phyloP scores from a whole-genome alignment of 2,888 invertebrate genomes.

The Lissonota sp. region DNA sequence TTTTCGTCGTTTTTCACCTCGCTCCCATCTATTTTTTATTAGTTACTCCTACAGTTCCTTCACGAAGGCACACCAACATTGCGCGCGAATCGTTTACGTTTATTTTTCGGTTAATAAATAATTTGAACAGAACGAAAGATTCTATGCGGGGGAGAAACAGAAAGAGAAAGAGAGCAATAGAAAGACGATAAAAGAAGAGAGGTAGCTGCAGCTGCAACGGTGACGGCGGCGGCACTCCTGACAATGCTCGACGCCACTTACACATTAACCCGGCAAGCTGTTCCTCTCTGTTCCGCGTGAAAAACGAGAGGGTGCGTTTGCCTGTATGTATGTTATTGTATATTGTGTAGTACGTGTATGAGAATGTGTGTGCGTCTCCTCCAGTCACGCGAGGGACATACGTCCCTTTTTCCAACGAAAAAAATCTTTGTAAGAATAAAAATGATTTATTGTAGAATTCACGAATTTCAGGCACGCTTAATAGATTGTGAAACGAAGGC shows the following conservation, averaged over 20 bases:
- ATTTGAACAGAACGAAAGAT: conserved; percentile 9
- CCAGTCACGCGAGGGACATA: too few relatives aligned
- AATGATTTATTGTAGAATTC: too few relatives aligned
- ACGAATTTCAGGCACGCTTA: too few relatives aligned
- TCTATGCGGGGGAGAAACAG: background rate
- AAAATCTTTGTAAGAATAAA: too few relatives aligned
- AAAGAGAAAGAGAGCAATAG: conserved; percentile 58
- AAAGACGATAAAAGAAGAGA: conserved; percentile 44
- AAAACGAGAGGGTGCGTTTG: background rate
- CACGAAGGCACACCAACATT: conserved; percentile 44
- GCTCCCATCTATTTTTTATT: background rate
- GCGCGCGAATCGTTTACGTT: conserved; percentile 38
- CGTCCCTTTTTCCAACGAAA: too few relatives aligned
- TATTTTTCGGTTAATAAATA: conserved; percentile 29
- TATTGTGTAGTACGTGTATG: background rate
- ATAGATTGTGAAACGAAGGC: too few relatives aligned
- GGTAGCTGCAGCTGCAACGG: conserved; percentile 70
- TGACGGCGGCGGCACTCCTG: conserved; percentile 73
- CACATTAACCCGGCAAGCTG: conserved; percentile 62
- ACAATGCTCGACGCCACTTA: conserved; percentile 77
- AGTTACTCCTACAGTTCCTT: background rate
- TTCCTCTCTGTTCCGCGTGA: background rate
- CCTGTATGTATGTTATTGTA: background rate
- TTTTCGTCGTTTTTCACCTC: background rate
- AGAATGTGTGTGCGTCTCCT: too few relatives aligned